These are phyloP conservation scores for Megalops atlanticus DNA, from an alignment of 2,113 vertebrate genomes.

Conservation along the genomic window DNA sequence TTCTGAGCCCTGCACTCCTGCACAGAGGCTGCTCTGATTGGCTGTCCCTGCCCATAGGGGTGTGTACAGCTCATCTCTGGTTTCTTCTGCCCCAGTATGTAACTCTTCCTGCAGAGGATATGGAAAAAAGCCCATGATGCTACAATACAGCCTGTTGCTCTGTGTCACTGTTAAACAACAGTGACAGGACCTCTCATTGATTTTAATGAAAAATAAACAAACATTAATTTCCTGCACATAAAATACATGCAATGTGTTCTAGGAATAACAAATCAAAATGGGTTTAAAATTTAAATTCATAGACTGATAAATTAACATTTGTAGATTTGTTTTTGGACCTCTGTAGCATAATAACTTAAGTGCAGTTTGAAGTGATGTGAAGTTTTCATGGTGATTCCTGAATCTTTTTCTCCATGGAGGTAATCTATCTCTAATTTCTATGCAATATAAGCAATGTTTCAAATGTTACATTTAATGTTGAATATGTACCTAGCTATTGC, in stretches of 20 bases:
- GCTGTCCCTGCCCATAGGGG: slow-evolving; percentile 41
- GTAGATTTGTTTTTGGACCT: too few relatives aligned
- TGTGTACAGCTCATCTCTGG: slow-evolving; percentile 25
- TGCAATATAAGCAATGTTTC: too few relatives aligned
- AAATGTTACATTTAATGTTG: not conserved
- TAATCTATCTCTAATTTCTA: too few relatives aligned
- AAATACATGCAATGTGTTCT: not conserved
- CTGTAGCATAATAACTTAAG: too few relatives aligned
- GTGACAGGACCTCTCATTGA: too few relatives aligned
- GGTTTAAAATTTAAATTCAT: too few relatives aligned
- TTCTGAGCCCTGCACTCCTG: slow-evolving; percentile 41
- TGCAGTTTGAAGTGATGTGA: too few relatives aligned
- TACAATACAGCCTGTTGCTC: slow-evolving; percentile 46
- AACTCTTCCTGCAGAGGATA: slow-evolving; percentile 18
- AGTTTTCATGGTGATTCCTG: too few relatives aligned
- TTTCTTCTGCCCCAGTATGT: slow-evolving; percentile 33
- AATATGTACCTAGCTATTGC: not conserved
- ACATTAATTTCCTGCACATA: not conserved
- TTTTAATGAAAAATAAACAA: not conserved
- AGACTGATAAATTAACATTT: too few relatives aligned
- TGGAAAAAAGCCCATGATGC: slow-evolving; percentile 44
- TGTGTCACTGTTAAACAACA: slow-evolving; percentile 17
- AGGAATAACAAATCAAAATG: not conserved
- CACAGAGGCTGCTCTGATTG: slow-evolving; percentile 58
- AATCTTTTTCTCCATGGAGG: too few relatives aligned